Percentiles rank a stretch among this genome's conserved stretches.
Conservation (phyloP, 2,113 vertebrate genomes). For the Oreochromis aureus region DNA sequence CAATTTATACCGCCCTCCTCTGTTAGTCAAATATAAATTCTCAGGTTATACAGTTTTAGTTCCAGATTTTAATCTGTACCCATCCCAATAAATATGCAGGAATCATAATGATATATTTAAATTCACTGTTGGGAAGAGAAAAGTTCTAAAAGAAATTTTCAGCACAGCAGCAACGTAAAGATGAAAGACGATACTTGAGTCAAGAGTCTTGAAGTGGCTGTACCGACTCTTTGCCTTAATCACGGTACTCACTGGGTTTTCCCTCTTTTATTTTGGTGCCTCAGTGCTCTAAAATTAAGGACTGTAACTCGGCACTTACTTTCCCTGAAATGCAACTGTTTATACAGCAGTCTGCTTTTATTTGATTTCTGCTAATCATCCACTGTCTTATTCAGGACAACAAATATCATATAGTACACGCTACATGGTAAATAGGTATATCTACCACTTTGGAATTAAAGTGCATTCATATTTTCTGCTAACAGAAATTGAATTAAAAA, state of each 20-base stretch:
- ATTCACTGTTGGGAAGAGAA: neutral
- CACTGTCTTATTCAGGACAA: neutral
- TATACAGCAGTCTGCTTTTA: neutral
- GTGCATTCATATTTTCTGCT: neutral
- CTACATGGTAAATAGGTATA: neutral
- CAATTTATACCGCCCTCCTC: neutral
- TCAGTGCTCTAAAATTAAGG: neutral
- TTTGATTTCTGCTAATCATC: neutral
- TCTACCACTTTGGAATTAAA: neutral
- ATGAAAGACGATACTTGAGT: neutral
- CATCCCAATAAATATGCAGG: neutral
- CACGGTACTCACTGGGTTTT: neutral
- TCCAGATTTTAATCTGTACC: neutral
- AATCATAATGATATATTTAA: neutral
- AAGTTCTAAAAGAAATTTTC: neutral
- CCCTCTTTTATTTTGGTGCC: neutral
- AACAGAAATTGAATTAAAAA: neutral
- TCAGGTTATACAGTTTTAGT: neutral
- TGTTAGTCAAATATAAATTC: neutral
- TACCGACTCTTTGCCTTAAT: neutral
- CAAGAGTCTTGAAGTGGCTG: neutral
- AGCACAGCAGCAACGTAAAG: neutral
- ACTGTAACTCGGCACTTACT: neutral
- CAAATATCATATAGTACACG: neutral
- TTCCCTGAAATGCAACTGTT: neutral